Conservation (phyloP, 2,888 invertebrate genomes). For the Capitulum mitella region DNA sequence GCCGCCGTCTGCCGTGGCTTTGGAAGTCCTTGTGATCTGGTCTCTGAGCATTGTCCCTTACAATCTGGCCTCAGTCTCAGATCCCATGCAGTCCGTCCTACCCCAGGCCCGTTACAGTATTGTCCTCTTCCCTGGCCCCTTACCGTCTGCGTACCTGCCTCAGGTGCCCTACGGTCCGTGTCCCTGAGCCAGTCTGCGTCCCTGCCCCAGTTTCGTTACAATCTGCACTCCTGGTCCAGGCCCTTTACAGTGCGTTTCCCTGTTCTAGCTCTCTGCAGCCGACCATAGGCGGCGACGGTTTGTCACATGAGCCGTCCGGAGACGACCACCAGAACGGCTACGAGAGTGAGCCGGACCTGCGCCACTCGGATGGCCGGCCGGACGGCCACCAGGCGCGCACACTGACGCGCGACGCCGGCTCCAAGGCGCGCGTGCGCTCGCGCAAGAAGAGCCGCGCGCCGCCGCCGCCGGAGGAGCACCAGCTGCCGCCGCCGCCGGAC, state of each 20-base stretch:
- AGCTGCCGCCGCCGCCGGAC: neutral
- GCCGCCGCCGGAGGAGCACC: neutral
- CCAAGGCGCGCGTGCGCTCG: neutral
- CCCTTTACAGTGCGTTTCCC: neutral
- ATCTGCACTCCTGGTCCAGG: too few species aligned
- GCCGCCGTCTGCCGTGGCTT: too few species aligned
- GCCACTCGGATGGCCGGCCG: slow-evolving; percentile 36
- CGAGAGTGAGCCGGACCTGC: slow-evolving; percentile 67
- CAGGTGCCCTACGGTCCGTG: too few species aligned
- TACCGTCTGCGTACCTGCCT: too few species aligned
- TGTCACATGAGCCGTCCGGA: neutral
- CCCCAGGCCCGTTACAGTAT: too few species aligned
- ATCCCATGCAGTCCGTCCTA: too few species aligned
- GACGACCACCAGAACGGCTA: slow-evolving; percentile 44
- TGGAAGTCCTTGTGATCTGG: too few species aligned
- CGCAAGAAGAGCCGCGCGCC: neutral
- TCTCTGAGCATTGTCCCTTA: too few species aligned
- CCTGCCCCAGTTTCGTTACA: too few species aligned
- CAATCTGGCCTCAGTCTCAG: too few species aligned
- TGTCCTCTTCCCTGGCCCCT: too few species aligned
- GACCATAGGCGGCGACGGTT: neutral
- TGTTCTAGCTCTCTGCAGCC: slow-evolving; percentile 1
- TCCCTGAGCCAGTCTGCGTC: too few species aligned
- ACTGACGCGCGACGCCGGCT: neutral
- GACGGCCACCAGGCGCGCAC: neutral